Conservation (phyloP, 2,888 invertebrate genomes). For the Lasioglossum figueresi region DNA sequence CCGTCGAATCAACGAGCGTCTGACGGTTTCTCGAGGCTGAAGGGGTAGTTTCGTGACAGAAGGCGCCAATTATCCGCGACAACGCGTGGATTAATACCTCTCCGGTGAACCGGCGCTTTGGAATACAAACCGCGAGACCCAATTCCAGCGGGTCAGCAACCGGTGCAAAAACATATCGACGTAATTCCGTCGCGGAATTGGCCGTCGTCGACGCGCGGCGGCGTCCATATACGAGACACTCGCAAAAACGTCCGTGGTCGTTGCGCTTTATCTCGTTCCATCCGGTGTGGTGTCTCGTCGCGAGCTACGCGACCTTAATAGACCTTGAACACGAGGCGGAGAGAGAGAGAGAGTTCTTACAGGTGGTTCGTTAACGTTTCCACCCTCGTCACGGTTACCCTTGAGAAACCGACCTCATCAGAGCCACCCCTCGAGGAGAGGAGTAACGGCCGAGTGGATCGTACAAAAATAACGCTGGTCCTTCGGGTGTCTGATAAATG, state of each 20-base stretch:
- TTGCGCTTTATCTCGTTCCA: slow-evolving; percentile 10
- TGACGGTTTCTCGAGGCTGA: not conserved
- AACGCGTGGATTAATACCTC: not conserved
- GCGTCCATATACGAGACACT: not conserved
- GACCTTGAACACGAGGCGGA: slow-evolving; percentile 50
- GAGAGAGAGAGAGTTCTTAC: slow-evolving; percentile 49
- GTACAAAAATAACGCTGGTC: slow-evolving; percentile 51
- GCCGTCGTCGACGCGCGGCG: not conserved
- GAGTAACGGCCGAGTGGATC: slow-evolving; percentile 6
- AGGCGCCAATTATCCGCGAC: not conserved
- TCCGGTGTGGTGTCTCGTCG: slow-evolving; percentile 7
- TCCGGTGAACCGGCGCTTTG: not conserved
- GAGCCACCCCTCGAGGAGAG: slow-evolving; percentile 31
- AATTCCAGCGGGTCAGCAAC: not conserved
- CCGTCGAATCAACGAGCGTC: not conserved
- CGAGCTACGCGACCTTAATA: slow-evolving; percentile 44
- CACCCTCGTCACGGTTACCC: slow-evolving; percentile 56
- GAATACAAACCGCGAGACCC: not conserved
- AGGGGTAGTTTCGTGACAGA: not conserved
- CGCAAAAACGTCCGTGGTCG: slow-evolving; percentile 5
- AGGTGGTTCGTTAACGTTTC: slow-evolving; percentile 63
- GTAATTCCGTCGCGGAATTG: slow-evolving; percentile 4
- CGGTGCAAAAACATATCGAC: not conserved
- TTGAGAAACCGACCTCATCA: slow-evolving; percentile 43
- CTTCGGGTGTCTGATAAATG: slow-evolving; percentile 62